These are phyloP conservation scores for Drosophila eohydei DNA, from an alignment of 2,888 invertebrate species.

Conservation along the genomic window DNA sequence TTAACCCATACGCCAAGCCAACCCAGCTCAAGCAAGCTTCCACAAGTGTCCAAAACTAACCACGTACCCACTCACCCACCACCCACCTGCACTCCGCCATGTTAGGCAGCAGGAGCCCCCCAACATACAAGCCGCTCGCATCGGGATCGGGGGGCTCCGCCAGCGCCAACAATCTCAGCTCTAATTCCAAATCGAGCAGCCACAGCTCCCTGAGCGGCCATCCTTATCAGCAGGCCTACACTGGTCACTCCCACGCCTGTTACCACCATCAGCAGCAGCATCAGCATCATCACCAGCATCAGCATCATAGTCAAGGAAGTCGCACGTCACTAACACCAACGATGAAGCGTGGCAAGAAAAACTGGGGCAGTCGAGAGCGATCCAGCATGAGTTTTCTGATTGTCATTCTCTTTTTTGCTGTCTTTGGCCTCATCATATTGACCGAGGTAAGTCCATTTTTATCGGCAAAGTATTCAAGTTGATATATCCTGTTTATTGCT, in stretches of 20 bases:
- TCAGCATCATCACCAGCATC: constrained; percentile 58
- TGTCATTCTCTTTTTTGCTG: constrained; percentile 95
- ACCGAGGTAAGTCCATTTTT: constrained; percentile 89
- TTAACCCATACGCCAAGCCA: constrained; percentile 18
- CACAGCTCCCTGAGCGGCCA: constrained; percentile 53
- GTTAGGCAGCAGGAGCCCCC: constrained; percentile 84
- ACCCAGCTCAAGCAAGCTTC: constrained; percentile 9
- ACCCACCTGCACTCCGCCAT: constrained; percentile 64
- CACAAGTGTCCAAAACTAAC: constrained; percentile 45
- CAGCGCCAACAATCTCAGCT: constrained; percentile 52
- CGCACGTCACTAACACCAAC: constrained; percentile 63
- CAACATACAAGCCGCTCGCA: constrained; percentile 73
- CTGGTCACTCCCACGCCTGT: constrained; percentile 61
- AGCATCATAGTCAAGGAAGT: constrained; percentile 57
- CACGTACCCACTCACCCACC: constrained; percentile 35
- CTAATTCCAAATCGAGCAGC: constrained; percentile 38
- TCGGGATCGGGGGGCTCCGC: constrained; percentile 84
- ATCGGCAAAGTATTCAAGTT: not conserved
- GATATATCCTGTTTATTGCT: too few species aligned
- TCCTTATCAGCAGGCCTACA: constrained; percentile 56
- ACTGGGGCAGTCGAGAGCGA: constrained; percentile 88
- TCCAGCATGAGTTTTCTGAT: constrained; percentile 96
- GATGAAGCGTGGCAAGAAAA: constrained; percentile 84
- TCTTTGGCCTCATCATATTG: constrained; percentile 94
- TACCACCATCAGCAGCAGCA: constrained; percentile 68